A percentile compares a stretch with the other conserved stretches of the same genome.
Evolutionary conservation across 2,888 invertebrate species (phyloP).

Genomic region (Dryobota labecula): DNA sequence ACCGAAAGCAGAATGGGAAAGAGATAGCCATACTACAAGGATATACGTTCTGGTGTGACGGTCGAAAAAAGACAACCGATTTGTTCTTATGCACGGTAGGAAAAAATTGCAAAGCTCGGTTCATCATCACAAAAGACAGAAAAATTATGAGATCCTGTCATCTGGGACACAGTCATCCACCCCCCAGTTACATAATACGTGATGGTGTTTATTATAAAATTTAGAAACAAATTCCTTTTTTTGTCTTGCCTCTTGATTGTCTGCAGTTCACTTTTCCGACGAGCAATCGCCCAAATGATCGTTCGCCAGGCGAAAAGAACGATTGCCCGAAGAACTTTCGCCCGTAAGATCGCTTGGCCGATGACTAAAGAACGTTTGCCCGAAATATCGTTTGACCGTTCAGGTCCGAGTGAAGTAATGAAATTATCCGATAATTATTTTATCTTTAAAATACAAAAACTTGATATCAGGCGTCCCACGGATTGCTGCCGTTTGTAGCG

Average conservation of each 20-base stretch:
- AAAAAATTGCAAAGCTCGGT: constrained; percentile 43
- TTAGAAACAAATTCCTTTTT: too few species aligned
- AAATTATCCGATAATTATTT: background rate
- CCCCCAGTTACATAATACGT: constrained; percentile 22
- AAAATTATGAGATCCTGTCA: constrained; percentile 20
- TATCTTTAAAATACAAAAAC: background rate
- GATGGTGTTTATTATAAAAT: background rate
- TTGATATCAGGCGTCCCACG: background rate
- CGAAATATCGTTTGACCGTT: background rate
- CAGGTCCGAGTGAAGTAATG: background rate
- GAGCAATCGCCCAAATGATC: too few species aligned
- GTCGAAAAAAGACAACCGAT: constrained; percentile 23
- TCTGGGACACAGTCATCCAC: constrained; percentile 31
- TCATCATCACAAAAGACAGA: constrained; percentile 25
- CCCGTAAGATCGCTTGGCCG: background rate
- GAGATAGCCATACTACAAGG: constrained; percentile 68
- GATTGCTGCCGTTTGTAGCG: background rate
- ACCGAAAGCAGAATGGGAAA: constrained; percentile 63
- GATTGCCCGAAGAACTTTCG: background rate
- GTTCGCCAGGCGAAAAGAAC: background rate
- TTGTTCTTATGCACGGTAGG: constrained; percentile 20
- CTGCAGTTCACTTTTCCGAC: too few species aligned
- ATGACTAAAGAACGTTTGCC: background rate
- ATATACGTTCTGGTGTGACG: constrained; percentile 68
- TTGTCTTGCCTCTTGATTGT: background rate